Evolutionary conservation across 53 echinoderm and acorn worm species (phyloP), one percentile per base, ranked within the genome.

Genomic region (Zoroaster sp.): DNA sequence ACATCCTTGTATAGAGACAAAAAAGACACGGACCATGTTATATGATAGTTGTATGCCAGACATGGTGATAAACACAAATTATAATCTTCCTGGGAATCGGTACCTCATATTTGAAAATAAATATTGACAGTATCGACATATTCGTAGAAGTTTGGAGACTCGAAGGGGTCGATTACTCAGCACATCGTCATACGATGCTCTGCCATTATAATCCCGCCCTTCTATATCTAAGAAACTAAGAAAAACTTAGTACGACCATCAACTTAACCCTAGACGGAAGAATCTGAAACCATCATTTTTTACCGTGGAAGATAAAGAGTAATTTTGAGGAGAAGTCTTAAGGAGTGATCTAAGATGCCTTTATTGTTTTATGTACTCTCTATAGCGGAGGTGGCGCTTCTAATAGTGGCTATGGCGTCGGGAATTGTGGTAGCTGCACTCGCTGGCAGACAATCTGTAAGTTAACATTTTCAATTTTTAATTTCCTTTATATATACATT

Each of bases 371-470:
- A 66, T 54, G 67, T 32, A 3, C 34, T 81, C 3, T 39, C 41
- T 9, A 0, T 81, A 66, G 40, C 32, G 15, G 81, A 81, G 81
- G 9, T 81, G 2, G 66, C 42, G 15, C 44, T 81, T 1, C 44
- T 66, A 15, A 17, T 42, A 14, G 2, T 42, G 15, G 67, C 81
- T 5, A 7, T 81, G 32, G n/a, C 81, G 0, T 66, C 81, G 7
- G 81, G 81, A 1, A 44, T 81, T 32, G 81, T 81, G 11, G 81
- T 81, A 41, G 8, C 81, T 23, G 44, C 18, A 28, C 54, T 81
- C 14, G 67, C 12, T 0, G 67, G 81, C 23, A 34, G 81, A 18
- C 81, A 81, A 67, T 0, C 12, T 40, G 81, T 81, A 44, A 81
- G 81, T 81, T 21, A 6, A 59, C 11, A 8, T 59, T 28, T 59